These are phyloP conservation scores for Trogon surrucura DNA, from an alignment of 2,113 vertebrate genomes.

Conservation along the genomic window DNA sequence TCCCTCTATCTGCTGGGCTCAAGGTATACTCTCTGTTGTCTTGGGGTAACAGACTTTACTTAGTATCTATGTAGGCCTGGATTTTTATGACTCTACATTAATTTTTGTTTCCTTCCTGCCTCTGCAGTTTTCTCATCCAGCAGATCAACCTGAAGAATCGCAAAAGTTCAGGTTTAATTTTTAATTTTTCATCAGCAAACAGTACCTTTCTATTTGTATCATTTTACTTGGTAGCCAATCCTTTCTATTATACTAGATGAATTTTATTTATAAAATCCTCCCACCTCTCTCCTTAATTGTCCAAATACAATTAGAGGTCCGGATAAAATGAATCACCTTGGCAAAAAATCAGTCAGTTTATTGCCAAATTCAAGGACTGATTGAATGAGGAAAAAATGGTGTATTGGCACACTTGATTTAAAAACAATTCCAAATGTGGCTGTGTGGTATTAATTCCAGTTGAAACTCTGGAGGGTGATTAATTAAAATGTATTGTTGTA, in stretches of 20 bases:
- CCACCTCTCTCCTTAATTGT: slow-evolving; percentile 17
- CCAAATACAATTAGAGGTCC: slow-evolving; percentile 48
- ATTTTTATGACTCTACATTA: background rate
- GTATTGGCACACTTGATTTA: background rate
- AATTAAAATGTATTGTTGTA: slow-evolving; percentile 27
- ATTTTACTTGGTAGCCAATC: background rate
- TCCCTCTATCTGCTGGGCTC: background rate
- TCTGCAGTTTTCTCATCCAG: background rate
- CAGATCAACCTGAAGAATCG: background rate
- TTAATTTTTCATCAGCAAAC: background rate
- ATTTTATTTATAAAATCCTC: slow-evolving; percentile 32
- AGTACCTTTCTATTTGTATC: background rate
- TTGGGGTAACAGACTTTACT: background rate
- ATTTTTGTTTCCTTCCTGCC: background rate
- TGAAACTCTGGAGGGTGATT: slow-evolving; percentile 14
- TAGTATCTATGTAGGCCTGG: background rate
- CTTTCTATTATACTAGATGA: background rate
- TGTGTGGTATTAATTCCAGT: background rate
- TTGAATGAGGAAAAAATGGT: background rate
- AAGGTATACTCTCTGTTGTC: background rate
- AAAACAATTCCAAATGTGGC: slow-evolving; percentile 6
- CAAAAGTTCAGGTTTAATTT: background rate
- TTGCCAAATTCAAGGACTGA: slow-evolving; percentile 22
- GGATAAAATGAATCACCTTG: slow-evolving; percentile 32
- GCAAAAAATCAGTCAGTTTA: slow-evolving; percentile 33